Evolutionary conservation across 2,888 invertebrate species (phyloP).

Genomic region (Malacosoma neustria): DNA sequence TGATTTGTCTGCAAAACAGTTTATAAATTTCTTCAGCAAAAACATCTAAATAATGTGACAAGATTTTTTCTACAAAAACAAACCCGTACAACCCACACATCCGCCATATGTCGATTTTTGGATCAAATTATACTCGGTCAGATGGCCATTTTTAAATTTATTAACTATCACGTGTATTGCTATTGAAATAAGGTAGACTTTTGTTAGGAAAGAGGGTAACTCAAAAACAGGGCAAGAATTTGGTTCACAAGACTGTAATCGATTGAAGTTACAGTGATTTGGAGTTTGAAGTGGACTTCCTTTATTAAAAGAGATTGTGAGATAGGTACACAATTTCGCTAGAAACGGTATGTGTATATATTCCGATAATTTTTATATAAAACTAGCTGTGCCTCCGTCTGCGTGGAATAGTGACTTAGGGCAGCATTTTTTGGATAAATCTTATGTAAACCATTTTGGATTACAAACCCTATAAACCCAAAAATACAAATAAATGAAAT

Average conservation of each 20-base stretch:
- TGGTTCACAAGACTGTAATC: not conserved
- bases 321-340: too few relatives aligned
- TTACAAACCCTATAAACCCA: too few relatives aligned
- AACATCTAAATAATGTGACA: not conserved
- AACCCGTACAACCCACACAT: conserved; percentile 29
- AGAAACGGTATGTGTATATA: not conserved
- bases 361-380: too few relatives aligned
- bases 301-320: too few relatives aligned
- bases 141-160: conserved; percentile 9
- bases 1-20: too few relatives aligned
- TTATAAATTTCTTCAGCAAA: not conserved
- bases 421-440: too few relatives aligned
- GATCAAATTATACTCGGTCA: conserved; percentile 37
- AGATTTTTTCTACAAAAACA: not conserved
- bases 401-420: too few relatives aligned
- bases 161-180: conserved; percentile 11
- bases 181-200: conserved; percentile 10
- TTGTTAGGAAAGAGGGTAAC: conserved; percentile 1
- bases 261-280: not conserved
- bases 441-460: too few relatives aligned
- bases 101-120: conserved; percentile 38
- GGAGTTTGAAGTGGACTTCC: not conserved
- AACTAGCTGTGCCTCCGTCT: too few relatives aligned
- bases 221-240: not conserved
- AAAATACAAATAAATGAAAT: too few relatives aligned